Evolutionary conservation across 2,797 vertebrate species (phyloP), one percentile per base, ranked within the genome.

Genomic region (Hemibagrus guttatus): DNA sequence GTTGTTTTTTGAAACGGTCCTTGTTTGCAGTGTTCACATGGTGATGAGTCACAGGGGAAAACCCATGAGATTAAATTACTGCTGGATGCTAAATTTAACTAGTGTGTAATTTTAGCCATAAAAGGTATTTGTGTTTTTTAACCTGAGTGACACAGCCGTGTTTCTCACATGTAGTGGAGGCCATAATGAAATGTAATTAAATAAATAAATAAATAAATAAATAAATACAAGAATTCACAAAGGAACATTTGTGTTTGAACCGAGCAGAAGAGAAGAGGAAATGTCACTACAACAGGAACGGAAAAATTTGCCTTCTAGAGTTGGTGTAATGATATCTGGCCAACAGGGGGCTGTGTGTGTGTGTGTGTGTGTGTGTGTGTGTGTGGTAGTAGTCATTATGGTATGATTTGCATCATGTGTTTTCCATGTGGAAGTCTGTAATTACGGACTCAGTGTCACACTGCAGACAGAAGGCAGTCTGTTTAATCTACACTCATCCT

Each of bases 401-500:
- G 13, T 54, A 52, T 52, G 46, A 75, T 54, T 75, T 6, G n/a
- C 28, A 52, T 75, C 72, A 72, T 84, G 68, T 46, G 23, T 8
- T 39, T 26, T 74, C 4, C 21, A 74, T 58, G 17, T 31, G n/a
- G 13, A 75, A 84, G 26, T 28, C 42, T 64, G 26, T 64, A 85
- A 68, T 78, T 85, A 26, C 61, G 66, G 28, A 66, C 28, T 78
- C 28, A 79, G 49, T 85, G 71, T 85, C 83, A 84, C 68, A 59
- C 17, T 39, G 46, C 49, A 35, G 0, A 26, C 19, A 28, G 17
- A 5, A 21, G 1, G 13, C 52, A 49, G 0, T 16, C 49, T 76
- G 17, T 76, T 54, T 46, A 52, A 7, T 16, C 26, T 31, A 58
- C 52, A 75, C 46, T 58, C 54, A 54, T 28, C 3, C 23, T 19